phyloP scores from a whole-genome alignment of 2,888 invertebrate genomes.

The Troglohyphantes excavatus region DNA sequence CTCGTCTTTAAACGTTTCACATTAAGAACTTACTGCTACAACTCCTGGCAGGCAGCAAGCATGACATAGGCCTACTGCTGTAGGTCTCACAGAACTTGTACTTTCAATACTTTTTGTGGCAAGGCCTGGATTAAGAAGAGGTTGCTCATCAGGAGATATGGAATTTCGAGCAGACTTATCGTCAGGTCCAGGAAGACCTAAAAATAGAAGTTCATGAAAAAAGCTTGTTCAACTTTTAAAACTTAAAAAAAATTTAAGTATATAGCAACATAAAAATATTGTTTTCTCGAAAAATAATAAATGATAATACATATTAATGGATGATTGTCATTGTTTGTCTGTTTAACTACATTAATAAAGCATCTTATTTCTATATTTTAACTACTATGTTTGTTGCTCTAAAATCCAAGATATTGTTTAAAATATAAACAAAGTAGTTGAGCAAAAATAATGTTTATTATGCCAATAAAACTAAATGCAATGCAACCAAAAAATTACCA shows the following conservation, averaged over 20 bases:
- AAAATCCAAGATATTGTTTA: too few species aligned
- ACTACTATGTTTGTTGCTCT: too few species aligned
- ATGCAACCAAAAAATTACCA: too few species aligned
- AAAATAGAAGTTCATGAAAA: neutral
- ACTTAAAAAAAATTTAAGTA: neutral
- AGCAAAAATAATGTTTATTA: too few species aligned
- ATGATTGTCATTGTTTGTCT: too few species aligned
- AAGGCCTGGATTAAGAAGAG: slow-evolving; percentile 14
- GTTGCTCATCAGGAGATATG: slow-evolving; percentile 42
- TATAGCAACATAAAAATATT: neutral
- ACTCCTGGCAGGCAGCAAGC: slow-evolving; percentile 82
- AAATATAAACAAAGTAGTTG: too few species aligned
- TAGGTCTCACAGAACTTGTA: slow-evolving; percentile 72
- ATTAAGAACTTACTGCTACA: slow-evolving; percentile 80
- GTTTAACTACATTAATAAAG: too few species aligned
- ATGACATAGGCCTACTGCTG: slow-evolving; percentile 81
- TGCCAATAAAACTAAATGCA: too few species aligned
- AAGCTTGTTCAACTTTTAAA: neutral
- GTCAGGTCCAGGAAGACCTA: slow-evolving; percentile 75
- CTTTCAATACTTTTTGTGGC: slow-evolving; percentile 31
- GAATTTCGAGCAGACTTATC: neutral
- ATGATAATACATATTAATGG: too few species aligned
- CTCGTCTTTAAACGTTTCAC: too few species aligned
- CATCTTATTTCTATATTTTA: too few species aligned
- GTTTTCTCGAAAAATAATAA: too few species aligned